Conservation (phyloP, 2,113 vertebrate species). For the Furnarius figulus region DNA sequence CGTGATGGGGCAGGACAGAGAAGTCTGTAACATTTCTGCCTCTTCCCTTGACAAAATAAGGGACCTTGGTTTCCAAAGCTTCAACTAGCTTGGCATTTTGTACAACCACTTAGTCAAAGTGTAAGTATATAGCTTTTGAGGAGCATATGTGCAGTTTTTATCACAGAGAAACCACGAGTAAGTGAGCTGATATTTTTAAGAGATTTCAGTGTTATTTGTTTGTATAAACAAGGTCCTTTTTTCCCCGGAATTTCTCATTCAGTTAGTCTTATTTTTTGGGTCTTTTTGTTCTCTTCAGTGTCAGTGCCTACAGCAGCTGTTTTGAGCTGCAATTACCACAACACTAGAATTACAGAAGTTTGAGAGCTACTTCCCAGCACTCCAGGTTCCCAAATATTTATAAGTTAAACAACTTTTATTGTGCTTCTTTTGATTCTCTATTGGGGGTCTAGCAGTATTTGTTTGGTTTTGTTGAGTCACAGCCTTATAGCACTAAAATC, state of each 20-base stretch:
- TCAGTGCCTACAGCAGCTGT: neutral
- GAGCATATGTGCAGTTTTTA: neutral
- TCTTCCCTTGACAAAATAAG: neutral
- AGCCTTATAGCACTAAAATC: neutral
- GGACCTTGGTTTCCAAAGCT: neutral
- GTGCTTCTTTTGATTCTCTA: neutral
- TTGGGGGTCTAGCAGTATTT: neutral
- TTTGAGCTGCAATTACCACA: neutral
- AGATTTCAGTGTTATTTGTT: neutral
- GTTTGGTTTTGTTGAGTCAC: conserved; percentile 2
- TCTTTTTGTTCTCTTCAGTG: neutral
- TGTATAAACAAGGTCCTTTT: neutral
- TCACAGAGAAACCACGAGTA: neutral
- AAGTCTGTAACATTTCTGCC: neutral
- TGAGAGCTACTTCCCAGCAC: neutral
- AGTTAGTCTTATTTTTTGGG: neutral
- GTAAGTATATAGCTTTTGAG: neutral
- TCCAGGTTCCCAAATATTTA: conserved; percentile 9
- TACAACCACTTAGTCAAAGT: neutral
- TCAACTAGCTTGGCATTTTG: neutral
- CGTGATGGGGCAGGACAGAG: neutral
- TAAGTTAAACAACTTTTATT: neutral
- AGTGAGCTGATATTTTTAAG: neutral
- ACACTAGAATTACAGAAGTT: neutral
- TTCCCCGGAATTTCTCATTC: neutral